Conservation (phyloP, 1,140 invertebrate genomes). For the Andrena cerasifolii region DNA sequence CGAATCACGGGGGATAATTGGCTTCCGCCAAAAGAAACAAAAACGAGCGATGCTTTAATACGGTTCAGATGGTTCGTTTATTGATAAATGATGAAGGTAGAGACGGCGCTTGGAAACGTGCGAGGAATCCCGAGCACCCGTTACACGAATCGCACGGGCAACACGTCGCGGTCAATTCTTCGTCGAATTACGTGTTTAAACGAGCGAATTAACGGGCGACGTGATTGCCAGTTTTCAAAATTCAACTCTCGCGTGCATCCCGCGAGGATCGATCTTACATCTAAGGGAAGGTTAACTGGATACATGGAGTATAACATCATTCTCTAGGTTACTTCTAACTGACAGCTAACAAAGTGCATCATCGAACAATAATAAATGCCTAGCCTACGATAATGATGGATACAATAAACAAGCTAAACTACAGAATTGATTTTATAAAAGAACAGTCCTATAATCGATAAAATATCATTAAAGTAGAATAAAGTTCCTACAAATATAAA, state of each 20-base stretch:
- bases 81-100: slow-evolving; percentile 44
- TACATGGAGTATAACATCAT: not conserved
- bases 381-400: not conserved
- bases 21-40: slow-evolving; percentile 43
- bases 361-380: not conserved
- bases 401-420: not conserved
- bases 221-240: slow-evolving; percentile 24
- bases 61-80: slow-evolving; percentile 43
- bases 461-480: not conserved
- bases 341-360: not conserved
- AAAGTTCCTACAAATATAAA: not conserved
- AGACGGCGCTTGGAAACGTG: slow-evolving; percentile 17
- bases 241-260: not conserved
- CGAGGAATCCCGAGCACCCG: slow-evolving; percentile 12
- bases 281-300: not conserved
- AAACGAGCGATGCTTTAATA: slow-evolving; percentile 33
- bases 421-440: not conserved
- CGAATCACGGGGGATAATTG: slow-evolving; percentile 45
- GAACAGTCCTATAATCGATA: not conserved
- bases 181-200: not conserved
- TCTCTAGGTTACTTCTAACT: not conserved
- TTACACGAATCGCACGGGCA: slow-evolving; percentile 29
- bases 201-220: slow-evolving; percentile 17
- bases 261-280: slow-evolving; percentile 5
- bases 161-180: slow-evolving; percentile 44